Evolutionary conservation across 2,888 invertebrate species (phyloP).

Genomic region (Myathropa florea): DNA sequence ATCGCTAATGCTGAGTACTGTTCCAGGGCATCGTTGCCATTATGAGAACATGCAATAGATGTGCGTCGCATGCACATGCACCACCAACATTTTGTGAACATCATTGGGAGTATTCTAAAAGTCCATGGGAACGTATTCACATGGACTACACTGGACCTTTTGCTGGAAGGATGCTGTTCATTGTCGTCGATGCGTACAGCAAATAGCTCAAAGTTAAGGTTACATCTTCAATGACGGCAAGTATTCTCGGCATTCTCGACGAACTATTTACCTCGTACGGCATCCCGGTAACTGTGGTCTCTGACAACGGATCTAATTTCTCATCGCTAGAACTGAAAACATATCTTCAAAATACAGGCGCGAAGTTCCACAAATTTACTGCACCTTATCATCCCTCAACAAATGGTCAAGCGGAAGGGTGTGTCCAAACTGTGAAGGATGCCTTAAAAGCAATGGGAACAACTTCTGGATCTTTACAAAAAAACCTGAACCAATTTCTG

Average conservation of each 20-base stretch:
- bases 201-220: slow-evolving; percentile 79
- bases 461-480: slow-evolving; percentile 25
- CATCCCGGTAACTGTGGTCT: slow-evolving; percentile 69
- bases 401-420: slow-evolving; percentile 58
- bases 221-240: slow-evolving; percentile 62
- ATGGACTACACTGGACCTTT: slow-evolving; percentile 79
- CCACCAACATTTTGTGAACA: neutral
- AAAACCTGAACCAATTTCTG: slow-evolving; percentile 49
- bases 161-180: slow-evolving; percentile 74
- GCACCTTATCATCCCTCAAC: slow-evolving; percentile 72
- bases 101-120: slow-evolving; percentile 71
- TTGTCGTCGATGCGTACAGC: slow-evolving; percentile 78
- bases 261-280: slow-evolving; percentile 73
- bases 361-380: slow-evolving; percentile 61
- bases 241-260: slow-evolving; percentile 58
- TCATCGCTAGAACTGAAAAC: slow-evolving; percentile 38
- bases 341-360: slow-evolving; percentile 42
- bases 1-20: slow-evolving; percentile 26
- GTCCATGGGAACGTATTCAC: slow-evolving; percentile 77
- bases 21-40: neutral
- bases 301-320: slow-evolving; percentile 72
- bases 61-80: neutral
- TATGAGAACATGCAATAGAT: neutral
- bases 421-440: slow-evolving; percentile 60
- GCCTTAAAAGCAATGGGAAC: slow-evolving; percentile 51